Conservation (phyloP, 2,888 invertebrate species). For the Eilema sororculum region DNA sequence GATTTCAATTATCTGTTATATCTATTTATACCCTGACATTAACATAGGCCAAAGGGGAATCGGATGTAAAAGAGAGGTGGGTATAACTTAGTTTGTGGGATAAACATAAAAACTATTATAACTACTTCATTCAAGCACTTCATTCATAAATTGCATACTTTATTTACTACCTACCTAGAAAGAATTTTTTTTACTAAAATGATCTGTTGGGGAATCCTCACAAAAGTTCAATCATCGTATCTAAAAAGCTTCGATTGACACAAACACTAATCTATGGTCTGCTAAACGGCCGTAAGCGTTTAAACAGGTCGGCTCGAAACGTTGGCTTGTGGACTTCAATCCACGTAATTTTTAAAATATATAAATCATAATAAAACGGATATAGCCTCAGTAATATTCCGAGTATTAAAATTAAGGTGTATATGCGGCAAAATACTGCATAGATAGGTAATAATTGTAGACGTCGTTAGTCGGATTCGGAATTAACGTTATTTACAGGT, state of each 20-base stretch:
- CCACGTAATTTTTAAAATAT: constrained; percentile 59
- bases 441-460: too few species aligned
- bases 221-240: constrained; percentile 5
- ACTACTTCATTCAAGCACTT: too few species aligned
- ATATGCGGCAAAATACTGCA: too few species aligned
- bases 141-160: not conserved
- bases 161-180: not conserved
- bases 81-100: too few species aligned
- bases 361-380: constrained; percentile 53
- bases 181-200: too few species aligned
- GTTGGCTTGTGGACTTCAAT: constrained; percentile 54
- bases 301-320: constrained; percentile 42
- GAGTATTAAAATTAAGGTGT: not conserved
- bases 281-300: constrained; percentile 45
- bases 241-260: not conserved
- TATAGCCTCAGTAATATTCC: constrained; percentile 30
- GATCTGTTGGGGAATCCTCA: not conserved
- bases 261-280: constrained; percentile 29
- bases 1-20: too few species aligned
- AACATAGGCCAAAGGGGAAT: too few species aligned
- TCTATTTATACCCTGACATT: too few species aligned
- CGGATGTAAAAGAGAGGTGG: not conserved
- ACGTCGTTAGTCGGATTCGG: too few species aligned
- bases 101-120: too few species aligned
- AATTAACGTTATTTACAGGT: too few species aligned